Evolutionary conservation across 1,140 invertebrate genomes (phyloP), one percentile per base, ranked within the genome.

Genomic region (Caerostris extrusa): DNA sequence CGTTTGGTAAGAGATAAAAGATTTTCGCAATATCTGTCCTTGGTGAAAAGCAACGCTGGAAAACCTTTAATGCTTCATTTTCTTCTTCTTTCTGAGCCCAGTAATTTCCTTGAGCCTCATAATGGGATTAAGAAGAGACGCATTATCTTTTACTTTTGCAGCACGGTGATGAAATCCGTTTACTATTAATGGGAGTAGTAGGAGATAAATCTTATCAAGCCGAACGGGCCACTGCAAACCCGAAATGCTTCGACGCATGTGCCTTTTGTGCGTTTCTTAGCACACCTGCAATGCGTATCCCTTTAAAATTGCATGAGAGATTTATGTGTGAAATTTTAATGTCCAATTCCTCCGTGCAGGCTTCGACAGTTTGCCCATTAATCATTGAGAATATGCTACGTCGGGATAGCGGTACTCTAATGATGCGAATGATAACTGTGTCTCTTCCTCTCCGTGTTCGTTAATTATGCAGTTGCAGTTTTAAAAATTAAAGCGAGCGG

Each of bases 301-400:
- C 60, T 64, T 87, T 87, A 64, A 87, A 87, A 61, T 87, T 87
- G 85, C 85, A 64, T 64, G 56, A 64, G 85, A 87, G 57, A 64
- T 64, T 87, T 61, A 87, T 87, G 85, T 60, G 57, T 34, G 60
- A 87, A 87, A 61, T 87, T 87, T 87, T 87, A 87, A 87, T 87
- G 85, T 64, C 53, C 85, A 50, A 60, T 64, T 64, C 85, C 85
- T 64, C n/a, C 17, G 57, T 56, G 55, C 14, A 85, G 56, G 56
- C 55, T 85, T 56, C 57, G 82, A 12, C 82, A 85, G 82, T 56
- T 56, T 17, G n/a, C 17, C 55, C 82, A 85, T 85, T 85, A 85
- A 85, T 85, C 82, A 85, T 85, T 85, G 53, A 85, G 57, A 50
- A 71, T 34, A 34, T 53, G 69, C 69, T 71, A 12, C 7, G 34